A percentile compares a stretch with the other conserved stretches of the same genome.
phyloP scores from a whole-genome alignment of 2,113 vertebrate genomes.

The Ranitomeya imitator region DNA sequence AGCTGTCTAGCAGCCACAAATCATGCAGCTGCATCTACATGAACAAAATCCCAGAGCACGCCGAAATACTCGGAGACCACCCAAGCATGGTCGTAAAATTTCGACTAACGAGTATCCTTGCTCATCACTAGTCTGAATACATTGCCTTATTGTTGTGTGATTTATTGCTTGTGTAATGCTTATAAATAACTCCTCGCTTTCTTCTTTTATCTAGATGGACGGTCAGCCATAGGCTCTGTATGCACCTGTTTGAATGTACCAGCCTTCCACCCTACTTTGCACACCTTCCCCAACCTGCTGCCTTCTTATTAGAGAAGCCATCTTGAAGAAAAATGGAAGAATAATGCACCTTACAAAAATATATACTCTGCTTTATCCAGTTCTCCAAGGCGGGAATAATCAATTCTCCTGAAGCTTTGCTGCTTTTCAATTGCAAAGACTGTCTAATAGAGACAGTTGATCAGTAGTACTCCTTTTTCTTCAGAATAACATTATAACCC shows the following conservation, averaged over 20 bases:
- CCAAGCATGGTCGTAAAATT: no score
- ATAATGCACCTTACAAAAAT: constrained; percentile 28
- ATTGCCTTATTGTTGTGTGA: not conserved
- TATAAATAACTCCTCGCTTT: not conserved
- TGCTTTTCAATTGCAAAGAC: constrained; percentile 12
- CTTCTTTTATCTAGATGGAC: not conserved
- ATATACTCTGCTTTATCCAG: constrained; percentile 14
- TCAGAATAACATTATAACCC: not conserved
- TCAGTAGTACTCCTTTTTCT: not conserved
- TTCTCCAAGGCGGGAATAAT: not conserved
- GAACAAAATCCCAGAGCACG: no score
- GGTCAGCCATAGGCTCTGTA: not conserved
- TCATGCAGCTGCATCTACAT: no score
- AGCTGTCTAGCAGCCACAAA: no score
- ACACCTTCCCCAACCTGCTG: constrained; percentile 24
- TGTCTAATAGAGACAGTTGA: not conserved
- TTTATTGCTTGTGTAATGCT: not conserved
- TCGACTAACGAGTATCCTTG: no score
- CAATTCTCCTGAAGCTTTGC: constrained; percentile 18
- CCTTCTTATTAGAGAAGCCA: constrained; percentile 52
- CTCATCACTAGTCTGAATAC: not conserved
- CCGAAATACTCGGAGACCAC: no score
- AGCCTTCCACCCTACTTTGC: constrained; percentile 11
- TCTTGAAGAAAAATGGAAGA: constrained; percentile 20
- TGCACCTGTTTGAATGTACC: constrained; percentile 44